Evolutionary conservation across 2,888 invertebrate species (phyloP), one percentile per base, ranked within the genome.

Genomic region (Spodoptera exigua): DNA sequence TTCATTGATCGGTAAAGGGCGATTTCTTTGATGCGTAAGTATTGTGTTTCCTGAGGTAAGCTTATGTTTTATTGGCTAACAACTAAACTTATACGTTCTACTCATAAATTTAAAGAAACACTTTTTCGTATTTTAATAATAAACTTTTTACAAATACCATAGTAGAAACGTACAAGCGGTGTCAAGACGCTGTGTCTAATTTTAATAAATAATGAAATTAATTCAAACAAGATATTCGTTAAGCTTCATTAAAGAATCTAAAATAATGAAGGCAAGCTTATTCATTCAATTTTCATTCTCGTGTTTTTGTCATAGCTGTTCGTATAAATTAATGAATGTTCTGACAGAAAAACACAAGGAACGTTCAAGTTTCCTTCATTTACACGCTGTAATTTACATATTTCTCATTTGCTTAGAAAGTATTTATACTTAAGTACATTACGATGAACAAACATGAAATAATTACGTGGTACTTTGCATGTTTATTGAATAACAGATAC

Each of bases 171-270:
- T 16, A 21, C 35, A 44, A 18, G 34, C 27, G 18, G 21, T 39
- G 16, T 44, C 68, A 27, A 27, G 43, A 32, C 35, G 17, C 4
- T 45, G 27, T 27, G 27, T 34, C 44, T 44, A 37, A 59, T 59
- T 62, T 44, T 14, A 62, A 59, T 49, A 63, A 48, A 48, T 48
- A 63, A 62, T 58, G 10, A 62, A 39, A 47, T 47, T 21, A 66
- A 44, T 44, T 48, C 37, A 14, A 14, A 14, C 12, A 39, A 59
- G 36, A 67, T 43, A 37, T 59, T 48, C 35, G 9, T 44, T 3
- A 18, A 39, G 58, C 43, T 62, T 48, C 67, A 47, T 66, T 66
- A 48, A 39, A 35, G 27, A 67, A 63, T 59, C 39, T 58, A 43
- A 34, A 59, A 27, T 67, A 48, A 63, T 60, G 68, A 63, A 44